phyloP scores from a whole-genome alignment of 1,140 invertebrate genomes.

The Lysiphlebus fabarum region DNA sequence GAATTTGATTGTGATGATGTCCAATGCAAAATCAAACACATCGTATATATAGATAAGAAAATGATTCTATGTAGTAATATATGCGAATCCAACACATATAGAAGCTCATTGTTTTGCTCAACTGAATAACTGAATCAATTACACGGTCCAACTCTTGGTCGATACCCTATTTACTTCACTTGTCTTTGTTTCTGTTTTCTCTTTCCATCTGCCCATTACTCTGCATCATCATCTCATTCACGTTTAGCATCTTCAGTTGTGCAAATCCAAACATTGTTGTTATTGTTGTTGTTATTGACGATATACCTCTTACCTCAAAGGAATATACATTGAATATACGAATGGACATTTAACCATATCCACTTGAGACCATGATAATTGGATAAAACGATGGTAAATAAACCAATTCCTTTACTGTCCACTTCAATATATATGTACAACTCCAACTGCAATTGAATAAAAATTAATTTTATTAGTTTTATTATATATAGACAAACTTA shows the following conservation, averaged over 20 bases:
- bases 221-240: conserved; percentile 17
- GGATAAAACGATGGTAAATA: conserved; percentile 12
- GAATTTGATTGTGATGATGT: conserved; percentile 5
- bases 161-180: conserved; percentile 41
- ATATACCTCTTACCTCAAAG: no score
- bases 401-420: background rate
- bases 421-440: no score
- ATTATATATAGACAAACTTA: no score
- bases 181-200: background rate
- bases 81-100: conserved; percentile 35
- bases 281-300: no score
- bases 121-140: conserved; percentile 49
- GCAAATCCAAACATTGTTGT: no score
- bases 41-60: conserved; percentile 6
- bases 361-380: conserved; percentile 14
- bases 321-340: no score
- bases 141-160: conserved; percentile 42
- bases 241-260: conserved; percentile 4
- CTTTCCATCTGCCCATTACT: no score
- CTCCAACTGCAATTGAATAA: no score
- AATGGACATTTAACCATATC: conserved; percentile 9
- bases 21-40: conserved; percentile 14
- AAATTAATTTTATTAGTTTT: no score
- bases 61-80: conserved; percentile 1
- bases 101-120: conserved; percentile 46